phyloP scores from a whole-genome alignment of 37 sponge, comb jelly and placozoan genomes.

The Beroe ovata region DNA sequence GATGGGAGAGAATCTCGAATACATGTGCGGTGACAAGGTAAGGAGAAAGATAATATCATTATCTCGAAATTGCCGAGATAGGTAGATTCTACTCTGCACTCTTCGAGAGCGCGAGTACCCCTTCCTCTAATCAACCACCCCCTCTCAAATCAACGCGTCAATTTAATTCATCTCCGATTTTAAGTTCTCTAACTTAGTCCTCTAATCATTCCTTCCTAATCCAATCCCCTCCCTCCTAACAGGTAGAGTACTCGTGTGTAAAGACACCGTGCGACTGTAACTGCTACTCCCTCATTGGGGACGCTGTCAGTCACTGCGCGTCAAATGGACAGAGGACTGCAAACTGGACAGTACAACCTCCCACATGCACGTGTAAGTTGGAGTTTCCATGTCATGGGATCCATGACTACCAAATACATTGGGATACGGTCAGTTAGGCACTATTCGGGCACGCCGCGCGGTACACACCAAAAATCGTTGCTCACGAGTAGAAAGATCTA shows the following conservation, averaged over 20 bases:
- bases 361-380: constrained; percentile 1
- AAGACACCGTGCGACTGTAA: neutral
- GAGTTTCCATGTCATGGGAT: too few relatives aligned
- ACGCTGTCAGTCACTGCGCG: neutral
- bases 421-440: too few relatives aligned
- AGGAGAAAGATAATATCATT: too few relatives aligned
- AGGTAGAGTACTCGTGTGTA: constrained; percentile 9
- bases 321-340: constrained; percentile 18
- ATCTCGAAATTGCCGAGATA: too few relatives aligned
- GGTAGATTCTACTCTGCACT: too few relatives aligned
- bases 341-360: neutral
- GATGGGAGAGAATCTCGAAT: neutral
- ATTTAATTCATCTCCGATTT: neutral
- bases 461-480: too few relatives aligned
- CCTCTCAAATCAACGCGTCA: neutral
- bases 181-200: too few relatives aligned
- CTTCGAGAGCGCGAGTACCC: too few relatives aligned
- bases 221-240: neutral
- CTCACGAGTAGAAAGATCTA: too few relatives aligned
- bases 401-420: too few relatives aligned
- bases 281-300: constrained; percentile 1
- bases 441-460: too few relatives aligned
- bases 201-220: neutral
- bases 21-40: constrained; percentile 34
- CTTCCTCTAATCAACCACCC: neutral